Evolutionary conservation across 2,113 vertebrate genomes (phyloP), one percentile per base, ranked within the genome.

Genomic region (Bucco capensis): DNA sequence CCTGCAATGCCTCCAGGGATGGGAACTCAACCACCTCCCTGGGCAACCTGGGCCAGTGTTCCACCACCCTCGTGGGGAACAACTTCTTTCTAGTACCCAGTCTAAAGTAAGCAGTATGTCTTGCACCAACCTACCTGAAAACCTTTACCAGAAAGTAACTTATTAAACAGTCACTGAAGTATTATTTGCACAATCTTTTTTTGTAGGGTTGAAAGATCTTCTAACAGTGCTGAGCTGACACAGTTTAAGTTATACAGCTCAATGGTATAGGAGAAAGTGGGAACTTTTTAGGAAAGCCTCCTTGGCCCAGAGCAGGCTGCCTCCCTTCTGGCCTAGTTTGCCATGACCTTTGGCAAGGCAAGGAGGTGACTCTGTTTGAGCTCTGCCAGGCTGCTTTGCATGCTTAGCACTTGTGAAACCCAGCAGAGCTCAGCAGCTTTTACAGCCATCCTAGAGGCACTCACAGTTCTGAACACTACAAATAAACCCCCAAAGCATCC

Each of bases 401-500:
- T 28, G 44, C 70, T 70, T 56, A 35, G 23, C 15, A 23, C 92
- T 95, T 57, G 28, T 9, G 66, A 84, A 71, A 86, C 15, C 46
- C 56, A 78, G 30, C 53, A 86, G 53, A 83, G 37, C 76, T 83
- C 85, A 78, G 76, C 75, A 94, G 35, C 69, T 90, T 94, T 51
- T 49, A 53, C 16, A 19, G 10, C 18, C 75, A 83, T 27, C n/a
- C 30, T 35, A 60, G 28, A 83, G 27, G n/a, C 31, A 33, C 44
- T 33, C 30, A 5, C 47, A 7, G 2, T 10, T 22, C 5, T 37
- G 10, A 89, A 72, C 4, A 10, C 9, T n/a, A 17, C 1, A 1
- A 13, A 38, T 64, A 15, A 5, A n/a, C n/a, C n/a, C 8, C 18
- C 30, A 25, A 86, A 38, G 54, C 35, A 42, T 12, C 28, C 19